phyloP scores from a whole-genome alignment of 23 tunicate genomes.

The Ascidia mentula region DNA sequence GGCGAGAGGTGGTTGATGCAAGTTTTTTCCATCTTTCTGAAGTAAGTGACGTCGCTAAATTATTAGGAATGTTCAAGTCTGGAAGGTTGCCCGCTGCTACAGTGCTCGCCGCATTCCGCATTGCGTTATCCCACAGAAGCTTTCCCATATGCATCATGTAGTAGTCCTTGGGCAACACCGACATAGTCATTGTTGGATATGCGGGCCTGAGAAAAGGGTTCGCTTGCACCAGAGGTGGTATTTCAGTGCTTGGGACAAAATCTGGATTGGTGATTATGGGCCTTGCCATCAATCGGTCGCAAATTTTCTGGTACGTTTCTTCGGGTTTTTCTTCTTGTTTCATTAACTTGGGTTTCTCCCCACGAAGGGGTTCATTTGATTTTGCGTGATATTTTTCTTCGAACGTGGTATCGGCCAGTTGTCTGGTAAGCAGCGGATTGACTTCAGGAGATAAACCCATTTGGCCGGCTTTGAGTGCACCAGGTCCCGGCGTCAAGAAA shows the following conservation, averaged over 20 bases:
- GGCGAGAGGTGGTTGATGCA: neutral
- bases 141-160: constrained; percentile 44
- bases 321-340: neutral
- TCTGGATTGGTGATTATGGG: neutral
- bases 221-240: neutral
- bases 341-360: neutral
- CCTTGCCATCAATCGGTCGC: neutral
- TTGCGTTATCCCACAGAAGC: constrained; percentile 47
- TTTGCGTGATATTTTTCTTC: too few species aligned
- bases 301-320: neutral
- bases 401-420: neutral
- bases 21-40: constrained; percentile 1
- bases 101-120: constrained; percentile 11
- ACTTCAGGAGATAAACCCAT: neutral
- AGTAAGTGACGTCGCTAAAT: neutral
- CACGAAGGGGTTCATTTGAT: too few species aligned
- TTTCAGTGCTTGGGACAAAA: neutral
- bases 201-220: neutral
- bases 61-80: neutral
- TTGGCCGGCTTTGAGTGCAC: neutral
- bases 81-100: neutral
- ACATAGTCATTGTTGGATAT: neutral
- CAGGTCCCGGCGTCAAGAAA: neutral
- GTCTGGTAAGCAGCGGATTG: neutral
- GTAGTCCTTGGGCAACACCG: constrained; percentile 4